Percentiles rank a stretch among this genome's conserved stretches.
These are phyloP conservation scores for Chironomus riparius DNA, from an alignment of 2,888 invertebrate species.

Conservation along the genomic window DNA sequence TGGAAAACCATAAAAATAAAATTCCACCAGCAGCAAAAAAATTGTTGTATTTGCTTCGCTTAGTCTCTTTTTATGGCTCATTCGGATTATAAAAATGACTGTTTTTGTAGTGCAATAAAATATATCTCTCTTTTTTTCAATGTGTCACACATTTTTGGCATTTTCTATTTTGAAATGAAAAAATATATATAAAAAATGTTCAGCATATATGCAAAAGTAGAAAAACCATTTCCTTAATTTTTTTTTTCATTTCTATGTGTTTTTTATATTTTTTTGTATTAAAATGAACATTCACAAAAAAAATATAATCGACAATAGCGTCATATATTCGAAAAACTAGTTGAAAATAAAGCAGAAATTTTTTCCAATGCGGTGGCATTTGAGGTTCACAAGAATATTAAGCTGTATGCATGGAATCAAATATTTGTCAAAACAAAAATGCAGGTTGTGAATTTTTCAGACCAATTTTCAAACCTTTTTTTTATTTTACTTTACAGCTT, in stretches of 20 bases:
- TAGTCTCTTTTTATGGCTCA: slow-evolving; percentile 18
- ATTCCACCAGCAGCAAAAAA: background rate
- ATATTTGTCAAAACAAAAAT: slow-evolving; percentile 25
- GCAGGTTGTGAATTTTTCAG: background rate
- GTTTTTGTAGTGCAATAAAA: slow-evolving; percentile 8
- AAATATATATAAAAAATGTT: background rate
- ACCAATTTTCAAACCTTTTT: background rate
- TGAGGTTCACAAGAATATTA: background rate
- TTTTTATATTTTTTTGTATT: background rate
- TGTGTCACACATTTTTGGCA: slow-evolving; percentile 7
- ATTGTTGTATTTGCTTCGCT: background rate
- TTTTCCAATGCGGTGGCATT: slow-evolving; percentile 6
- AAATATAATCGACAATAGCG: slow-evolving; percentile 6
- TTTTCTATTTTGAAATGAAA: background rate
- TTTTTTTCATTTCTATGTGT: slow-evolving; percentile 2
- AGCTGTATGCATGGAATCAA: slow-evolving; percentile 1
- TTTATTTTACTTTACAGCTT: background rate
- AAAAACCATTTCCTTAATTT: slow-evolving; percentile 20
- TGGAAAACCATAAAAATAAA: slow-evolving; percentile 25
- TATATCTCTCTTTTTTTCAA: background rate
- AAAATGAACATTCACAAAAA: background rate
- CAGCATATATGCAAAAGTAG: slow-evolving; percentile 7
- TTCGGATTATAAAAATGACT: slow-evolving; percentile 24
- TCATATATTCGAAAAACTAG: background rate
- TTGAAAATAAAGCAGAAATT: background rate